These are phyloP conservation scores for Acleris laterana DNA, from an alignment of 2,888 invertebrate species.

Conservation along the genomic window DNA sequence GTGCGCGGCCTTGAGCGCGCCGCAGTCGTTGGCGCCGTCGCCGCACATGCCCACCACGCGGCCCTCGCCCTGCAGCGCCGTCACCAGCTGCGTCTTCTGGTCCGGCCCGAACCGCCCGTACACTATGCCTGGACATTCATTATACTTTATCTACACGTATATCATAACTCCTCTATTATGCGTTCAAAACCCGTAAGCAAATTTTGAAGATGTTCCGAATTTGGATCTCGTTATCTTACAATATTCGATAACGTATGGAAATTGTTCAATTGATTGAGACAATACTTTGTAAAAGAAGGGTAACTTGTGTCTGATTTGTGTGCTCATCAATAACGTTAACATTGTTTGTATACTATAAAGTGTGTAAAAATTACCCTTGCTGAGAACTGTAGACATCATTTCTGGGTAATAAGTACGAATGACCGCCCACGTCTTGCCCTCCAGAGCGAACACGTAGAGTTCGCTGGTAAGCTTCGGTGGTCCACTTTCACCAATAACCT, in stretches of 20 bases:
- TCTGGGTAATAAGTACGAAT: conserved; percentile 89
- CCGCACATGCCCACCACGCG: conserved; percentile 90
- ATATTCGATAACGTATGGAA: too few relatives aligned
- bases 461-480: conserved; percentile 71
- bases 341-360: too few relatives aligned
- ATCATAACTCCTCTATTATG: too few relatives aligned
- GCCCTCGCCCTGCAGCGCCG: conserved; percentile 87
- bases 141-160: too few relatives aligned
- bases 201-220: too few relatives aligned
- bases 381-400: conserved; percentile 86
- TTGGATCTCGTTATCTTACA: too few relatives aligned
- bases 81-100: conserved; percentile 91
- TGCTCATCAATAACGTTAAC: too few relatives aligned
- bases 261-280: too few relatives aligned
- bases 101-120: conserved; percentile 94
- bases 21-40: conserved; percentile 94
- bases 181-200: too few relatives aligned
- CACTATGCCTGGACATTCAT: conserved; percentile 87
- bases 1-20: conserved; percentile 94
- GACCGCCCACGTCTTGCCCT: conserved; percentile 90
- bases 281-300: too few relatives aligned
- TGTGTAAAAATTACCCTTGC: conserved; percentile 58
- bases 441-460: conserved; percentile 85
- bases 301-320: too few relatives aligned
- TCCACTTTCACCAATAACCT: conserved; percentile 77